Evolutionary conservation across 1,140 invertebrate genomes (phyloP), one percentile per base, ranked within the genome.

Genomic region (Trachelipus rathkii): DNA sequence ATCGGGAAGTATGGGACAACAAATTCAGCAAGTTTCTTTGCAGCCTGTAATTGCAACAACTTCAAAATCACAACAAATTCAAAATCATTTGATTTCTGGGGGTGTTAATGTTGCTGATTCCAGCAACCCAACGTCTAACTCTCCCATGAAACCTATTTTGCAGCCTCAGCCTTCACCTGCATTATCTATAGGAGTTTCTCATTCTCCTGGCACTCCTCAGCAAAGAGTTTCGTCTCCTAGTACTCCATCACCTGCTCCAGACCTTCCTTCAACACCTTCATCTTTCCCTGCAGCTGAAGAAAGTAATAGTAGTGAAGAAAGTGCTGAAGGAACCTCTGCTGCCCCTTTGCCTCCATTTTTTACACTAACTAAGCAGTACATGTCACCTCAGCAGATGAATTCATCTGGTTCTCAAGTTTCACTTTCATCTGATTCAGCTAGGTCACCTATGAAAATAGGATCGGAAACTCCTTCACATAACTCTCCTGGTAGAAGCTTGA

Each of bases 261-360:
- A 78, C n/a, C 74, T 68, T 19, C 74, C 77, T 70, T 75, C 78
- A 15, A 79, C 78, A 33, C 78, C 78, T 7, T 79, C 78, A 24
- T 79, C 78, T 44, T 79, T 76, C 72, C 78, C 76, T 24, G 72
- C 76, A 71, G 68, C 24, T 3, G 78, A 75, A 66, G 78, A 79
- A 33, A 79, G 78, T 43, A 79, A 79, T 71, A 79, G 78, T 74
- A 79, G 78, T 74, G 78, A 79, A 45, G 74, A 79, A 11, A 79
- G 78, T 72, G 69, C 70, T 19, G 68, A 44, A 53, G 78, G 76
- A 0, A 69, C 74, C 21, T 43, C 75, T 10, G 80, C 71, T 53
- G 77, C 73, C 23, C 71, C 80, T 67, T 69, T 81, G 53, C 80
- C 80, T 43, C 80, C 80, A 23, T 81, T 81, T 71, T 78, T 81